These are phyloP conservation scores for Delia radicum DNA, from an alignment of 1,140 invertebrate genomes.

Conservation along the genomic window DNA sequence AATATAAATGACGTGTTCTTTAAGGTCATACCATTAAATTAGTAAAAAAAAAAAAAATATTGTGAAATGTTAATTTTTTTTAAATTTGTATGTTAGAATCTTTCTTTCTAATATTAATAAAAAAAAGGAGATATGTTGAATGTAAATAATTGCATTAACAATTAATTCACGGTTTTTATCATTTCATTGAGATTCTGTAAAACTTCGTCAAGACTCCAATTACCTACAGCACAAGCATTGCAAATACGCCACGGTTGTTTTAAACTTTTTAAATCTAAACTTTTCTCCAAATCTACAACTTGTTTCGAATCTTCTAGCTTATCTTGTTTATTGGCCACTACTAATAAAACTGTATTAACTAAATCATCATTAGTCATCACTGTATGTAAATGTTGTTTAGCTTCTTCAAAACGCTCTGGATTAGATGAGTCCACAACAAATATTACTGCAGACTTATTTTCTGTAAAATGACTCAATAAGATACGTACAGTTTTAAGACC, in stretches of 20 bases:
- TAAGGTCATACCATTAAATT: no score
- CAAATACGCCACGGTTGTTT: constrained; percentile 80
- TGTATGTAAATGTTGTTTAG: constrained; percentile 64
- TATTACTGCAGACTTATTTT: constrained; percentile 82
- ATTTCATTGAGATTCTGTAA: not conserved
- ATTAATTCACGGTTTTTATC: no score
- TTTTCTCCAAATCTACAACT: constrained; percentile 61
- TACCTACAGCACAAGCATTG: constrained; percentile 41
- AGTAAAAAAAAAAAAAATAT: no score
- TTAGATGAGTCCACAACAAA: constrained; percentile 93
- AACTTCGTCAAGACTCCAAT: not conserved
- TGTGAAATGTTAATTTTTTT: no score
- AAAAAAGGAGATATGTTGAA: no score
- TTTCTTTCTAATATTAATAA: no score
- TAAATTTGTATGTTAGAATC: no score
- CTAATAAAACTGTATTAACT: constrained; percentile 20
- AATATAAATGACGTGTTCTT: no score
- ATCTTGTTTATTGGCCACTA: constrained; percentile 71
- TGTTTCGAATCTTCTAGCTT: constrained; percentile 70
- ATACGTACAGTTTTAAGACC: constrained; percentile 55
- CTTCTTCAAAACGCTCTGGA: constrained; percentile 70
- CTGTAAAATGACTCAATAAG: constrained; percentile 81
- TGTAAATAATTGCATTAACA: no score
- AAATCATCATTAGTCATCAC: not conserved
- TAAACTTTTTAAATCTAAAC: constrained; percentile 78